Evolutionary conservation across 2,113 vertebrate species (phyloP), one percentile per base, ranked within the genome.

Genomic region (Dromiciops gliroides): DNA sequence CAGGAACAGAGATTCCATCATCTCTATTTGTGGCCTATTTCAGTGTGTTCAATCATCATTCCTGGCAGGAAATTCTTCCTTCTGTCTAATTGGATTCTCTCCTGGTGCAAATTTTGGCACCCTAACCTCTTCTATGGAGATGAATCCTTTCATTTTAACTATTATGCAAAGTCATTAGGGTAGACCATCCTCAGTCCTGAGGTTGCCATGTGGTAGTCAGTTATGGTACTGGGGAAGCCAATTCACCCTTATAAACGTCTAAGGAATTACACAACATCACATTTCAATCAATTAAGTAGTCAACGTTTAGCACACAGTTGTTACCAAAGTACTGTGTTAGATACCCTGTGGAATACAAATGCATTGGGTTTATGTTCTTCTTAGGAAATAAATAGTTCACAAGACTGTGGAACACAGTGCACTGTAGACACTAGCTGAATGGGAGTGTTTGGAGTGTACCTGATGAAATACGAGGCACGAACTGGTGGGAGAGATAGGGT

Each of bases 51-150:
- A 75, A 83, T 96, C 95, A 93, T 91, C 93, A 91, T 95, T 96
- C 93, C 90, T 75, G 28, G 67, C 93, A 75, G 90, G 93, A 67
- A 91, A 92, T 95, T 96, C 93, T 95, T 97, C 93, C 89, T 90
- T 26, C 92, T 93, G 67, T 83, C 67, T 89, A 96, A 93, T 88
- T 92, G 94, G 94, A 91, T 95, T 96, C 96, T 91, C 94, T 91
- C 52, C 93, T 93, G 89, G 90, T 94, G 52, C 88, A 90, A 16
- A 16, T 93, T 92, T 89, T 37, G 93, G 97, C 83, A 4, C 11
- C 2, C 44, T 22, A 83, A 83, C 67, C 6, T 8, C n/a, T 83
- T 44, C 37, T 44, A 22, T 83, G 67, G n/a, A 83, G 67, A 44
- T 44, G 14, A 83, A 44, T 83, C 19, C n/a, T 83, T 44, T 44